Evolutionary conservation across 2,888 invertebrate genomes (phyloP).

Genomic region (Gisinianus flammeolus): DNA sequence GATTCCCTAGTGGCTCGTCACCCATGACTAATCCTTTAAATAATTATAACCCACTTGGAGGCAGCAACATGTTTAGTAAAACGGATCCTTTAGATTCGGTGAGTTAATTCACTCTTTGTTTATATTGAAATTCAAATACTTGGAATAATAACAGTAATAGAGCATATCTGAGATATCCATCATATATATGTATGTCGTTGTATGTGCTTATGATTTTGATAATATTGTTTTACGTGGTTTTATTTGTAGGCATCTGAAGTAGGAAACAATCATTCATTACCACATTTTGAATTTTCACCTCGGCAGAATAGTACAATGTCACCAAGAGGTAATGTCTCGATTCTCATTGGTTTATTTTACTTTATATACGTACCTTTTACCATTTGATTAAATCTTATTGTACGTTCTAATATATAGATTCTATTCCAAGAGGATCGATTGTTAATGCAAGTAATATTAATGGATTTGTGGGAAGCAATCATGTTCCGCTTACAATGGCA

Average conservation of each 20-base stretch:
- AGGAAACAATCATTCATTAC: constrained; percentile 50
- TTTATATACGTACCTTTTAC: too few relatives aligned
- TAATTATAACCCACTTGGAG: constrained; percentile 55
- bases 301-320: constrained; percentile 50
- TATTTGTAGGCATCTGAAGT: constrained; percentile 48
- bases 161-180: too few relatives aligned
- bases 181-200: background rate
- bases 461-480: constrained; percentile 38
- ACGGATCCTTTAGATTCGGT: constrained; percentile 52
- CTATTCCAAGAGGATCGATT: constrained; percentile 18
- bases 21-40: constrained; percentile 48
- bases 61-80: constrained; percentile 39
- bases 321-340: too few relatives aligned
- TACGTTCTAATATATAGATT: too few relatives aligned
- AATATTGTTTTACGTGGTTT: constrained; percentile 4
- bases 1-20: constrained; percentile 57
- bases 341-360: too few relatives aligned
- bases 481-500: constrained; percentile 14
- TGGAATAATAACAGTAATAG: too few relatives aligned
- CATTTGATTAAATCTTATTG: too few relatives aligned
- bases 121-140: background rate
- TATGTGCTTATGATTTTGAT: constrained; percentile 2
- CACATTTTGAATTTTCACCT: constrained; percentile 54
- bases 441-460: constrained; percentile 37
- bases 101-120: constrained; percentile 13